Percentiles rank a stretch among this genome's conserved stretches.
phyloP scores from a whole-genome alignment of 2,888 invertebrate species.

The Blera fallax region DNA sequence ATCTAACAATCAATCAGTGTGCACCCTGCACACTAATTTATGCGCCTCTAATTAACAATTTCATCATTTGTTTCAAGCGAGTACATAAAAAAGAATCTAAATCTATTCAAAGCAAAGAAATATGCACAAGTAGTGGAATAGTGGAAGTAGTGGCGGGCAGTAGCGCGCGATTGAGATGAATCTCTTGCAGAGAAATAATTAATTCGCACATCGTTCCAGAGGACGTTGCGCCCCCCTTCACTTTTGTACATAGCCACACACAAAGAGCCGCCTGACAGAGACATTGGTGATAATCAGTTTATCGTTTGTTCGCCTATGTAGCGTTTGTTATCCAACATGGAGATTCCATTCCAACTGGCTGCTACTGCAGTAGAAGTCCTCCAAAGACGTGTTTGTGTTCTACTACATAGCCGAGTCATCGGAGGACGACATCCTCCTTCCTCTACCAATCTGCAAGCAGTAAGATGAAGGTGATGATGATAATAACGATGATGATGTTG shows the following conservation, averaged over 20 bases:
- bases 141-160: conserved; percentile 24
- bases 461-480: conserved; percentile 66
- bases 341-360: conserved; percentile 38
- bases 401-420: conserved; percentile 20
- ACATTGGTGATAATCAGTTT: conserved; percentile 71
- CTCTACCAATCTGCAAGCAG: conserved; percentile 19
- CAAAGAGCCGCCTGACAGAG: conserved; percentile 51
- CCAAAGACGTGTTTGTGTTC: conserved; percentile 5
- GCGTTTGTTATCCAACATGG: conserved; percentile 63
- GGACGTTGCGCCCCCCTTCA: not conserved
- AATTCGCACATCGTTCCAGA: conserved; percentile 52
- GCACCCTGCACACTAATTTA: conserved; percentile 66
- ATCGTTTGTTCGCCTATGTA: conserved; percentile 59
- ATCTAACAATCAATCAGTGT: conserved; percentile 68
- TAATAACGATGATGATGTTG: conserved; percentile 52
- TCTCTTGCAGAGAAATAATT: conserved; percentile 60
- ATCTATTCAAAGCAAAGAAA: conserved; percentile 48
- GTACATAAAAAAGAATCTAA: conserved; percentile 10
- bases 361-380: conserved; percentile 25
- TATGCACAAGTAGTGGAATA: conserved; percentile 22
- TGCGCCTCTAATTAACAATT: conserved; percentile 69
- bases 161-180: conserved; percentile 50
- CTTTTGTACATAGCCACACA: conserved; percentile 9
- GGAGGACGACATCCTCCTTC: conserved; percentile 16
- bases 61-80: conserved; percentile 54